Percentiles rank a stretch among this genome's conserved stretches.
Evolutionary conservation across 2,113 vertebrate species (phyloP).

Genomic region (Casuarius casuarius): DNA sequence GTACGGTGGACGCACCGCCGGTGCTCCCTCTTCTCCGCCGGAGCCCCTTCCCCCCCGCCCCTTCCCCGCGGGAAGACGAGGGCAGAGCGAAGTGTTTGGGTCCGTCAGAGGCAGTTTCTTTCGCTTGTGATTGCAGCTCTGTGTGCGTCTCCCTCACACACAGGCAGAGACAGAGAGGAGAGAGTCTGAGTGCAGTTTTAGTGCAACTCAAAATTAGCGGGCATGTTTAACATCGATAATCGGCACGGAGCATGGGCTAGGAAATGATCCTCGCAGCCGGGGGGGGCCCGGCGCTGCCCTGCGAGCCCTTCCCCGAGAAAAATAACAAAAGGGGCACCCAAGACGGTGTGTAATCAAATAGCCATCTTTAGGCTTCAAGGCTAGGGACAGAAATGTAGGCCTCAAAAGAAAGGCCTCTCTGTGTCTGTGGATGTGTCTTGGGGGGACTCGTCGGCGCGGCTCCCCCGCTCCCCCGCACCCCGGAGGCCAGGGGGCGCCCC

Average conservation of each 20-base stretch:
- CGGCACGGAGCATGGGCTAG: constrained; percentile 82
- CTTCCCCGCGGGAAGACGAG: background rate
- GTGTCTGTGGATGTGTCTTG: constrained; percentile 61
- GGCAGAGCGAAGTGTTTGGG: background rate
- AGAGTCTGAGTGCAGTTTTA: constrained; percentile 86
- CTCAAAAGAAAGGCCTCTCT: constrained; percentile 89
- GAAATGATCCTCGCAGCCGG: constrained; percentile 79
- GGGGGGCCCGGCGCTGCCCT: constrained; percentile 76
- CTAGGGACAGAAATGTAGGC: constrained; percentile 91
- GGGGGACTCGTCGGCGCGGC: constrained; percentile 59
- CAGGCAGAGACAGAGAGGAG: constrained; percentile 65
- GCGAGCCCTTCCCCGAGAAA: constrained; percentile 70
- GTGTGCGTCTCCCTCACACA: background rate
- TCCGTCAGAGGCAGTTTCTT: constrained; percentile 34
- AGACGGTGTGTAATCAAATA: constrained; percentile 85
- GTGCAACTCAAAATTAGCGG: constrained; percentile 97
- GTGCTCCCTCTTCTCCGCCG: background rate
- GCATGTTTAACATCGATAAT: constrained; percentile 95
- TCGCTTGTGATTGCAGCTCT: constrained; percentile 42
- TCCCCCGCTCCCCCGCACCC: constrained; percentile 59
- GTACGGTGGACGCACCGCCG: constrained; percentile 63
- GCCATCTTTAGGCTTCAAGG: constrained; percentile 94
- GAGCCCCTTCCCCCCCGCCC: background rate
- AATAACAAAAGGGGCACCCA: constrained; percentile 85
- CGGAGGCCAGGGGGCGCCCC: constrained; percentile 67